phyloP scores from a whole-genome alignment of 2,797 vertebrate genomes.

The Hypotaenidia philippensis region DNA sequence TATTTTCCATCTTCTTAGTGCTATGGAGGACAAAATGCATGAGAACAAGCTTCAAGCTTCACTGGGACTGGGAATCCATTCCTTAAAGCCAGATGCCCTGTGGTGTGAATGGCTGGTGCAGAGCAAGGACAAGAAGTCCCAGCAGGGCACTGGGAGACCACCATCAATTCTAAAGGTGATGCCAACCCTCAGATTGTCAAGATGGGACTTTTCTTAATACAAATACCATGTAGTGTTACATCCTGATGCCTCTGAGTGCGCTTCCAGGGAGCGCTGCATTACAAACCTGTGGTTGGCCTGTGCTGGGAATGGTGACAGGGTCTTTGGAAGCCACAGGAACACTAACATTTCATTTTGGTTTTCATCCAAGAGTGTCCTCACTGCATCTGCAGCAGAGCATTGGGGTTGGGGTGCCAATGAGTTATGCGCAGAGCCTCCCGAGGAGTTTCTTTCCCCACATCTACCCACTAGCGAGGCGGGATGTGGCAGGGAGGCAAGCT shows the following conservation, averaged over 20 bases:
- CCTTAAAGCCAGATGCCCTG: not conserved
- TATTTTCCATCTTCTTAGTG: not conserved
- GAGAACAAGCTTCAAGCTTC: accelerated
- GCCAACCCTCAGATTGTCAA: not conserved
- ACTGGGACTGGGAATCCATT: too few relatives aligned
- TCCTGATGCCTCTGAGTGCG: not conserved
- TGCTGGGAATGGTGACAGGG: not conserved
- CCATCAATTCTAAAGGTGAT: not conserved
- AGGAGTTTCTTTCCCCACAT: accelerated
- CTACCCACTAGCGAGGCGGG: not conserved
- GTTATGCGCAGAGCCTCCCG: not conserved
- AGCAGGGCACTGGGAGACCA: not conserved
- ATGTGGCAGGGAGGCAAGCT: not conserved
- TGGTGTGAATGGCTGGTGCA: accelerated
- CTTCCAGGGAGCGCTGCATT: not conserved
- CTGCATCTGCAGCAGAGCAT: not conserved
- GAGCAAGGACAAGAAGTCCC: not conserved
- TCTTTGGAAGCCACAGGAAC: not conserved
- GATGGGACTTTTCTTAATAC: not conserved
- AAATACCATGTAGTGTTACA: accelerated
- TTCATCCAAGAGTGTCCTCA: not conserved
- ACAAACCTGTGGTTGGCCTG: not conserved
- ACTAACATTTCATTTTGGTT: not conserved
- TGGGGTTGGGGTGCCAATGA: accelerated
- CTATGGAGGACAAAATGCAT: not conserved